Conservation (phyloP, 1,140 invertebrate genomes). For the Andrena cerasifolii region DNA sequence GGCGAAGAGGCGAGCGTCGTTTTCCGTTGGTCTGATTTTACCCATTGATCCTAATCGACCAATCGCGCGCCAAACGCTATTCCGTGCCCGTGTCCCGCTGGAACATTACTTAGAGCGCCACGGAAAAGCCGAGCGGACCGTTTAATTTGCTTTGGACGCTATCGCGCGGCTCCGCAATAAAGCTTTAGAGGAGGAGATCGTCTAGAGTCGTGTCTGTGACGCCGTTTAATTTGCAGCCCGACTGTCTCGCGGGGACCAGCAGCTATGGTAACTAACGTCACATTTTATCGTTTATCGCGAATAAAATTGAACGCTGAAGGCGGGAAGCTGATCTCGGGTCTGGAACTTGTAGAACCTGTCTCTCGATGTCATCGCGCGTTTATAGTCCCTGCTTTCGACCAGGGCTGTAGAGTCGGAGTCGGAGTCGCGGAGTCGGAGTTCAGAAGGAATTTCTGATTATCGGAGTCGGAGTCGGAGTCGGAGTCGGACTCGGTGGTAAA, state of each 20-base stretch:
- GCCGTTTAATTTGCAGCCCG: constrained; percentile 44
- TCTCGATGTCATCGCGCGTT: neutral
- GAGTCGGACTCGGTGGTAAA: too few relatives aligned
- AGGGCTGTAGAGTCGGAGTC: too few relatives aligned
- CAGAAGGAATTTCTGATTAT: too few relatives aligned
- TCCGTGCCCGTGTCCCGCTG: neutral
- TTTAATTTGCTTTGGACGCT: constrained; percentile 50
- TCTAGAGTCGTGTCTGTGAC: neutral
- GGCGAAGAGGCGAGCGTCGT: neutral
- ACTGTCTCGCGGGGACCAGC: neutral
- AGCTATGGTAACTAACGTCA: too few relatives aligned
- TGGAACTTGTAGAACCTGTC: neutral
- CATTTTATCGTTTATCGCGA: neutral
- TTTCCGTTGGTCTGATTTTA: neutral
- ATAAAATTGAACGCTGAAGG: neutral
- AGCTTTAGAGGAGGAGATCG: constrained; percentile 29
- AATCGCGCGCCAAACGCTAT: constrained; percentile 15
- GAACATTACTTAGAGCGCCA: constrained; percentile 40
- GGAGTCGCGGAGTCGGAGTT: too few relatives aligned
- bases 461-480: too few relatives aligned
- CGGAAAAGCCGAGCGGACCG: constrained; percentile 28
- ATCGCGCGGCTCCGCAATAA: constrained; percentile 34
- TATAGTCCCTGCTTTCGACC: neutral
- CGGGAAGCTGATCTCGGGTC: neutral
- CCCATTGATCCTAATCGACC: constrained; percentile 36